phyloP scores from a whole-genome alignment of 2,113 vertebrate species.

The Mandrillus leucophaeus region DNA sequence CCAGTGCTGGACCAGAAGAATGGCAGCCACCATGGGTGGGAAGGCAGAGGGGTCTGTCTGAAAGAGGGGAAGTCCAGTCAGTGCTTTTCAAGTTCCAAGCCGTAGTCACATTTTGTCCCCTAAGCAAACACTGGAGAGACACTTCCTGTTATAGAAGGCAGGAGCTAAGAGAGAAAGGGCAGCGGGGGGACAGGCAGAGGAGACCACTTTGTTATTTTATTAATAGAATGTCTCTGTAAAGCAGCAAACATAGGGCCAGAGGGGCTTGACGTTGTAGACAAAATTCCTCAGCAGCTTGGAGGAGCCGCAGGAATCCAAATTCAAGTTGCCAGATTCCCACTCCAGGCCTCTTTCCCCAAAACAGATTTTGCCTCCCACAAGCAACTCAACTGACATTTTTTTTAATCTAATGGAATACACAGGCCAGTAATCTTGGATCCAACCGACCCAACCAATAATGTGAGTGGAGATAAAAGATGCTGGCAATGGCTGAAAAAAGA shows the following conservation, averaged over 20 bases:
- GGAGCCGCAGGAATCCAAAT: not conserved
- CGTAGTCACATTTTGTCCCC: not conserved
- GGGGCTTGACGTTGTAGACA: not conserved
- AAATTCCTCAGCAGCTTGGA: not conserved
- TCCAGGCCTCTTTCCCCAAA: not conserved
- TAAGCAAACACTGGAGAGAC: too few species aligned
- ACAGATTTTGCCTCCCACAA: not conserved
- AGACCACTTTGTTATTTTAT: not conserved
- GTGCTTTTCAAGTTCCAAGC: rapidly evolving
- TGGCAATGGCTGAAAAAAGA: not conserved
- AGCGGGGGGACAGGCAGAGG: not conserved
- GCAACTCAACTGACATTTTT: not conserved
- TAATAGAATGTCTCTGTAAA: too few species aligned
- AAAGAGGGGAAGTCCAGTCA: not conserved
- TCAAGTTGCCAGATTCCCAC: not conserved
- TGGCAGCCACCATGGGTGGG: too few species aligned
- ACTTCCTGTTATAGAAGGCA: not conserved
- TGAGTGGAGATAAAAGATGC: rapidly evolving
- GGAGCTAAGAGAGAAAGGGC: not conserved
- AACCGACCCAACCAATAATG: not conserved
- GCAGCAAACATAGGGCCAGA: not conserved
- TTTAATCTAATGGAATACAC: not conserved
- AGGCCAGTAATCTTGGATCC: conserved; percentile 71
- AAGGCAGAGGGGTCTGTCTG: not conserved
- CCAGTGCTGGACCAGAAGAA: not conserved